phyloP scores from a whole-genome alignment of 2,113 vertebrate genomes.

The Poeciliopsis retropinna region DNA sequence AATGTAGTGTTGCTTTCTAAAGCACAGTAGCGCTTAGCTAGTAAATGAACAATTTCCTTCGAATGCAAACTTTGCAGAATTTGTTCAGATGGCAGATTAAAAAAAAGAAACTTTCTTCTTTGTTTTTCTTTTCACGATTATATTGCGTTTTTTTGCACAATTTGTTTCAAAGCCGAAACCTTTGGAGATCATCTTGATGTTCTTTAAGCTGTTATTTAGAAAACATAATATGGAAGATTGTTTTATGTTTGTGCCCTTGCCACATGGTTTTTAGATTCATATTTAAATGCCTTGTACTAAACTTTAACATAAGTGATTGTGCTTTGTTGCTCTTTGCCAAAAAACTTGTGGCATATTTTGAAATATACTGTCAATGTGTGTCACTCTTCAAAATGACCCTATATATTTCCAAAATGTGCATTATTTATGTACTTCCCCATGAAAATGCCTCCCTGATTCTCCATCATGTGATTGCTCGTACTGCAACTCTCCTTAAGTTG shows the following conservation, averaged over 20 bases:
- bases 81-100: conserved; percentile 22
- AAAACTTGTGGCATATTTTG: too few species aligned
- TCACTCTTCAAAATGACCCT: too few species aligned
- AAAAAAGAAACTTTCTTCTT: conserved; percentile 5
- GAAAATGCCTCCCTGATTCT: not conserved
- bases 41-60: conserved; percentile 54
- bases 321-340: not conserved
- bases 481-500: too few species aligned
- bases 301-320: not conserved
- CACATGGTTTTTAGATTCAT: not conserved
- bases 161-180: too few species aligned
- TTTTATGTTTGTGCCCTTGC: not conserved
- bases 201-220: not conserved
- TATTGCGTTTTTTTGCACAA: too few species aligned
- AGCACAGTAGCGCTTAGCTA: conserved; percentile 8
- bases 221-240: not conserved
- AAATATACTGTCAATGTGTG: too few species aligned
- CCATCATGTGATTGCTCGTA: not conserved
- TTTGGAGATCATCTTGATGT: not conserved
- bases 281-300: not conserved
- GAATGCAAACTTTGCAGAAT: conserved; percentile 52
- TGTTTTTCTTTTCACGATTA: not conserved
- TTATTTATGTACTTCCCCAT: not conserved
- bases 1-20: conserved; percentile 43
- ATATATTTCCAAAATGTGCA: too few species aligned